These are phyloP conservation scores for Lordiphosa clarofinis DNA, from an alignment of 1,140 invertebrate species.

Conservation along the genomic window DNA sequence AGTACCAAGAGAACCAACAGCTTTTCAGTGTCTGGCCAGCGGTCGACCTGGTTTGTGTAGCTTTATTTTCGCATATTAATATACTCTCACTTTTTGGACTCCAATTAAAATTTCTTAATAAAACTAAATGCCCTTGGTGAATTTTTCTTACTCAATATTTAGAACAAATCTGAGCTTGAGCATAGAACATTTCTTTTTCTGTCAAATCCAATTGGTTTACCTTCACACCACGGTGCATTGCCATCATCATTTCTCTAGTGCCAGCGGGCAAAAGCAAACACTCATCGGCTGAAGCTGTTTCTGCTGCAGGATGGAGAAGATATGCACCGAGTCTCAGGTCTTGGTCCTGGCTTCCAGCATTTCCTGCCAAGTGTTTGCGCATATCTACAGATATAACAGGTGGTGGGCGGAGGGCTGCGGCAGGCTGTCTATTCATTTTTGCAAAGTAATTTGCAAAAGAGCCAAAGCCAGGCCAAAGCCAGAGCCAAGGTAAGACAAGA, in stretches of 20 bases:
- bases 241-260: slow-evolving; percentile 63
- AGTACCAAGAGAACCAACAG: too few species aligned
- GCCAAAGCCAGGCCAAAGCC: slow-evolving; percentile 27
- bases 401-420: slow-evolving; percentile 3
- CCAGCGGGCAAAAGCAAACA: slow-evolving; percentile 61
- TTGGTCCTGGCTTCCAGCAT: slow-evolving; percentile 29
- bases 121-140: too few species aligned
- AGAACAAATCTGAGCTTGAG: too few species aligned
- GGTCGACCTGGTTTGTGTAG: too few species aligned
- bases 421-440: slow-evolving; percentile 69
- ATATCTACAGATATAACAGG: slow-evolving; percentile 36
- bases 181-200: too few species aligned
- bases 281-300: slow-evolving; percentile 30
- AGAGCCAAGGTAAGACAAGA: slow-evolving; percentile 1
- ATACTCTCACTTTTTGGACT: too few species aligned
- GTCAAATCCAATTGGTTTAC: too few species aligned
- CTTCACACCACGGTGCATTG: not conserved
- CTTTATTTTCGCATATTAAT: too few species aligned
- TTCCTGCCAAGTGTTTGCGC: slow-evolving; percentile 38
- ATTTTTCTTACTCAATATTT: too few species aligned
- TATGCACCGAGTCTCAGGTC: slow-evolving; percentile 30
- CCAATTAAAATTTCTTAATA: too few species aligned
- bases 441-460: slow-evolving; percentile 78
- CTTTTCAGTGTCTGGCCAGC: too few species aligned
- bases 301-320: slow-evolving; percentile 20